Evolutionary conservation across 2,888 invertebrate genomes (phyloP).

Genomic region (Drosophila nigritarsus): DNA sequence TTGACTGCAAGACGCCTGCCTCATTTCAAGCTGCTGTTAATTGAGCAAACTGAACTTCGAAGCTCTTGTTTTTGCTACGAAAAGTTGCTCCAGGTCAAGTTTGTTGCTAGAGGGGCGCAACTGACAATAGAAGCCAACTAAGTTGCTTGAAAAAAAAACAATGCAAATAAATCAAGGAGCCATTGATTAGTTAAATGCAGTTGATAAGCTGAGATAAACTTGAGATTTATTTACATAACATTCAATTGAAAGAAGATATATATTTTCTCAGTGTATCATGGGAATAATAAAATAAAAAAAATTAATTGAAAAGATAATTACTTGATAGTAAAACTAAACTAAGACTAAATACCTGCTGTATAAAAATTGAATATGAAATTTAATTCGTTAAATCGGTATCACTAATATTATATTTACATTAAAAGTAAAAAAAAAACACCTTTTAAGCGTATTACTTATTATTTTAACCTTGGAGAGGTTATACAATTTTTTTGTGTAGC

Average conservation of each 20-base stretch:
- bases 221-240: background rate
- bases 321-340: background rate
- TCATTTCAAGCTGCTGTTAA: slow-evolving; percentile 53
- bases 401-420: background rate
- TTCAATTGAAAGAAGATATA: background rate
- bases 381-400: background rate
- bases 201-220: background rate
- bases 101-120: background rate
- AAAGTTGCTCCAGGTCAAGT: slow-evolving; percentile 37
- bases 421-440: background rate
- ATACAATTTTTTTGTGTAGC: no score
- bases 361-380: background rate
- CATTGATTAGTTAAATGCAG: slow-evolving; percentile 7
- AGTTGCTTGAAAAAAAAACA: slow-evolving; percentile 15
- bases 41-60: slow-evolving; percentile 48
- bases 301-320: background rate
- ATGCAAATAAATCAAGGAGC: slow-evolving; percentile 24
- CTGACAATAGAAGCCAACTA: slow-evolving; percentile 10
- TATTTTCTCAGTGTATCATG: background rate
- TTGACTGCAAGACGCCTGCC: slow-evolving; percentile 7
- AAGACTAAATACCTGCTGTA: rapidly evolving
- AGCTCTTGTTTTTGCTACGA: slow-evolving; percentile 30
- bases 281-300: background rate
- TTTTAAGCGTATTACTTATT: background rate
- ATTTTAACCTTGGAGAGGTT: no score